These are phyloP conservation scores for Rhopalosiphum maidis DNA, from an alignment of 1,140 invertebrate genomes.

Conservation along the genomic window DNA sequence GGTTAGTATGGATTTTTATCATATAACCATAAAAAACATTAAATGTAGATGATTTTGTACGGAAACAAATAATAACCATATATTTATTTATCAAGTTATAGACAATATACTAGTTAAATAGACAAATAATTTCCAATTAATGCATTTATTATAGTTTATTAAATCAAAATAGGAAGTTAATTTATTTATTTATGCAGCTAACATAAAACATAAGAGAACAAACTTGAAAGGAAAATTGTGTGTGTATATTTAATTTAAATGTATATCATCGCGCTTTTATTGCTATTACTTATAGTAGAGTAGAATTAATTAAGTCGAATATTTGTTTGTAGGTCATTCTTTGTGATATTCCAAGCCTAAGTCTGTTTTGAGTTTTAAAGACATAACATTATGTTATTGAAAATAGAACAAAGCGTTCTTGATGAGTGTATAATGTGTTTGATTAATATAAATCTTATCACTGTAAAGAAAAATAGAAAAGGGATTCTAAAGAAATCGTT, in stretches of 20 bases:
- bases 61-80: neutral
- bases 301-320: slow-evolving; percentile 31
- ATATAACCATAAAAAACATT: neutral
- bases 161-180: neutral
- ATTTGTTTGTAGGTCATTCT: slow-evolving; percentile 31
- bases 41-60: neutral
- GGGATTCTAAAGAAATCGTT: neutral
- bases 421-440: neutral
- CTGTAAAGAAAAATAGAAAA: neutral
- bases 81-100: neutral
- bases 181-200: neutral
- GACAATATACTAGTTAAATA: neutral
- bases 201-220: neutral
- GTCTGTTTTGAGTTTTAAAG: neutral
- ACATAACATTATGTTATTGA: neutral
- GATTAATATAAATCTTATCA: neutral
- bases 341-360: neutral
- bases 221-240: neutral
- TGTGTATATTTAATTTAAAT: neutral
- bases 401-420: slow-evolving; percentile 17
- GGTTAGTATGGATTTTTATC: neutral
- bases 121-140: neutral
- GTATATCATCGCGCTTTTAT: neutral
- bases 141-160: neutral
- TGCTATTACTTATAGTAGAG: neutral